Evolutionary conservation across 92 coral and sea anemone species (phyloP).

Genomic region (Isaurus tuberculatus): DNA sequence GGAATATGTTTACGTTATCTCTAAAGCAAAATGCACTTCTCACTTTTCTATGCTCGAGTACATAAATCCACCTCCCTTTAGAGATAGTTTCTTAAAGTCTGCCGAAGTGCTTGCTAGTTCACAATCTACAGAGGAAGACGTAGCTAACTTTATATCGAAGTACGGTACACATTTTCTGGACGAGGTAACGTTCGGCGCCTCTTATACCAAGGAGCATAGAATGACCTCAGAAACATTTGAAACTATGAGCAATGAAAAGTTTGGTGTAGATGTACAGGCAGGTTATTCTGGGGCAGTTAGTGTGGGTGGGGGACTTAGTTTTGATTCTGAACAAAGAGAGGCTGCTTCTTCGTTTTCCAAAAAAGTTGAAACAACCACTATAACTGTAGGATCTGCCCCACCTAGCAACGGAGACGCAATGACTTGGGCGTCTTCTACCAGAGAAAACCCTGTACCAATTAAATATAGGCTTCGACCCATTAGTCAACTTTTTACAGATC

Average conservation of each 20-base stretch:
- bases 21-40: slow-evolving; percentile 53
- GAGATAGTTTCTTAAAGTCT: slow-evolving; percentile 38
- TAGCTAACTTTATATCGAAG: slow-evolving; percentile 40
- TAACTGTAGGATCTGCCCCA: slow-evolving; percentile 64
- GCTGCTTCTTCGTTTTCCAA: slow-evolving; percentile 59
- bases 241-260: slow-evolving; percentile 22
- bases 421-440: slow-evolving; percentile 19
- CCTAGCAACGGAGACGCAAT: slow-evolving; percentile 43
- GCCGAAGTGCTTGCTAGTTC: slow-evolving; percentile 40
- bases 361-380: slow-evolving; percentile 60
- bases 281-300: slow-evolving; percentile 59
- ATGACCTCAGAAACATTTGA: slow-evolving; percentile 35
- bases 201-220: slow-evolving; percentile 53
- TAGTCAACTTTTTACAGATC: not conserved
- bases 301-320: slow-evolving; percentile 56
- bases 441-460: not conserved
- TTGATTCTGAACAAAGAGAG: slow-evolving; percentile 42
- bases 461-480: not conserved
- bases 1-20: slow-evolving; percentile 53
- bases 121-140: slow-evolving; percentile 20
- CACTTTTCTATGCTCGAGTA: slow-evolving; percentile 52
- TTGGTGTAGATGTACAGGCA: slow-evolving; percentile 60
- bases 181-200: slow-evolving; percentile 55
- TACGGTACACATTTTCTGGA: slow-evolving; percentile 62
- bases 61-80: slow-evolving; percentile 44